Percentiles rank a stretch among this genome's conserved stretches.
These are phyloP conservation scores for Pampusana beccarii DNA, from an alignment of 2,113 vertebrate genomes.

Conservation along the genomic window DNA sequence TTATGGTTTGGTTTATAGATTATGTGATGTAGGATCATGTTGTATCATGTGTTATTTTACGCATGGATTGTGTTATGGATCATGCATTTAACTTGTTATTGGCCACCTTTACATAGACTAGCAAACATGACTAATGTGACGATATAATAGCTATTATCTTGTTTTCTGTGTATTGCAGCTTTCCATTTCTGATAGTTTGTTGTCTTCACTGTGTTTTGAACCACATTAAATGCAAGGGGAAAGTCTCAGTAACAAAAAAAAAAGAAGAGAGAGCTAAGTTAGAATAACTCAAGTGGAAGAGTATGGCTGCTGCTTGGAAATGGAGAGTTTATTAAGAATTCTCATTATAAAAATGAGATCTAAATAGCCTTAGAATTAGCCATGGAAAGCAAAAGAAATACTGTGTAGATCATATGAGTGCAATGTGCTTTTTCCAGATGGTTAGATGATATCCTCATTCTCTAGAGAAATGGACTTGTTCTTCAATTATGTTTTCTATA, in stretches of 20 bases:
- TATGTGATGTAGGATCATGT: background rate
- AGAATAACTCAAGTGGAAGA: background rate
- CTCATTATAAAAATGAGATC: background rate
- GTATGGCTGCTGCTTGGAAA: background rate
- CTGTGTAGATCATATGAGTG: background rate
- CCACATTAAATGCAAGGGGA: background rate
- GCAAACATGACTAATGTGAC: fast-evolving
- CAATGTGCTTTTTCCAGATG: background rate
- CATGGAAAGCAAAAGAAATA: background rate
- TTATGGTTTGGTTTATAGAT: background rate
- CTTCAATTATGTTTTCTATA: background rate
- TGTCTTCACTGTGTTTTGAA: background rate
- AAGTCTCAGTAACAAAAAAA: background rate
- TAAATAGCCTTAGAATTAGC: background rate
- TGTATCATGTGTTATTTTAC: background rate
- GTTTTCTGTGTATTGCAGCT: background rate
- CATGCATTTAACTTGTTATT: background rate
- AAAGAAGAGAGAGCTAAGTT: background rate
- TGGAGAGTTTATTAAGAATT: background rate
- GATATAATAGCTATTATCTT: background rate
- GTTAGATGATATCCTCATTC: background rate
- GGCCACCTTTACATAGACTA: background rate
- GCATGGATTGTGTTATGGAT: background rate
- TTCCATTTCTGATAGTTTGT: background rate
- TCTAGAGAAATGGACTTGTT: background rate